These are phyloP conservation scores for Idaea biselata DNA, from an alignment of 2,888 invertebrate genomes.

Conservation along the genomic window DNA sequence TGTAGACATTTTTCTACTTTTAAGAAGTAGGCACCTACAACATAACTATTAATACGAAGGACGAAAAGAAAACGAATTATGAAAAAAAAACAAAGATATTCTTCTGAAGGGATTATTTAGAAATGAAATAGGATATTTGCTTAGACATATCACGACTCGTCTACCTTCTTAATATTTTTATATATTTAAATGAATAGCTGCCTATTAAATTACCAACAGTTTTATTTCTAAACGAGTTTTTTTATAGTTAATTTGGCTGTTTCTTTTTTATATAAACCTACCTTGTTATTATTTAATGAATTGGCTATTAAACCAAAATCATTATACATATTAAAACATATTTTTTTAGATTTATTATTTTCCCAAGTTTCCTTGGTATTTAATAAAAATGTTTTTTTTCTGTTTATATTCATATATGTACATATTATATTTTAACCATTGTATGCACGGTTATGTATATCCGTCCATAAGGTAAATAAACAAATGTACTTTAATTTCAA, in stretches of 20 bases:
- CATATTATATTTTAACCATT: neutral
- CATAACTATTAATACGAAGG: too few species aligned
- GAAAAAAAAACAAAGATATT: too few species aligned
- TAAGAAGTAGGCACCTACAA: too few species aligned
- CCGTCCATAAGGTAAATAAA: constrained; percentile 4
- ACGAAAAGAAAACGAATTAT: too few species aligned
- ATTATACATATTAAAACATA: neutral
- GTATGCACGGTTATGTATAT: neutral
- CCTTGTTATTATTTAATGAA: neutral
- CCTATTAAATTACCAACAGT: neutral
- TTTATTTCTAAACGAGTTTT: neutral
- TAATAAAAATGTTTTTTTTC: neutral
- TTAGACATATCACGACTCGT: too few species aligned
- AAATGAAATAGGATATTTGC: too few species aligned
- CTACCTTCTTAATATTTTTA: too few species aligned
- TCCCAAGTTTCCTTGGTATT: neutral
- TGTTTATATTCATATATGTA: neutral
- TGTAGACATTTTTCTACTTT: neutral
- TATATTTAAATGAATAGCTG: too few species aligned
- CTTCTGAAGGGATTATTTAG: too few species aligned
- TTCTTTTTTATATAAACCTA: neutral
- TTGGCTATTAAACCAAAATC: neutral
- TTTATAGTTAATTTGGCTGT: neutral
- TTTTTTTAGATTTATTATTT: neutral
- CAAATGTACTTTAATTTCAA: neutral